These are phyloP conservation scores for Sarcophaga rosellei DNA, from an alignment of 2,888 invertebrate genomes.

Conservation along the genomic window DNA sequence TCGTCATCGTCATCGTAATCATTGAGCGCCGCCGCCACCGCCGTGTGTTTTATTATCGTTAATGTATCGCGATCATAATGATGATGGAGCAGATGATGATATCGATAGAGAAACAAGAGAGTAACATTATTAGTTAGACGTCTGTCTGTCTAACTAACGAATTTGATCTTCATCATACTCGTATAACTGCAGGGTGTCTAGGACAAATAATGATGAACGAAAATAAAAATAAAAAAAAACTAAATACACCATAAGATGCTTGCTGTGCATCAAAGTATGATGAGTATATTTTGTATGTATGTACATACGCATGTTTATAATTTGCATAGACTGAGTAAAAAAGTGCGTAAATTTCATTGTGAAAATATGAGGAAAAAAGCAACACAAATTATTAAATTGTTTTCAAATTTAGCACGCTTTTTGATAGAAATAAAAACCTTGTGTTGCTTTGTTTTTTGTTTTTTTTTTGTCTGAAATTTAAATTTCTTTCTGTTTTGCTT, in stretches of 20 bases:
- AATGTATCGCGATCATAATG: conserved; percentile 23
- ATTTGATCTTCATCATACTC: conserved; percentile 47
- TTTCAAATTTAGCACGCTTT: conserved; percentile 53
- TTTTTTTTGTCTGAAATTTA: conserved; percentile 1
- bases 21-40: conserved; percentile 60
- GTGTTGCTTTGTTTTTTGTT: conserved; percentile 39
- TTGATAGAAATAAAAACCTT: not conserved
- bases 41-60: conserved; percentile 13
- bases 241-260: too few relatives aligned
- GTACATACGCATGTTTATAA: not conserved
- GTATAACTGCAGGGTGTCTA: conserved; percentile 67
- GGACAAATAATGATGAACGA: conserved; percentile 44
- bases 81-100: conserved; percentile 54
- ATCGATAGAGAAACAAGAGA: conserved; percentile 1
- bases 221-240: not conserved
- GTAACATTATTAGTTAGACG: conserved; percentile 25
- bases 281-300: too few relatives aligned
- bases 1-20: not conserved
- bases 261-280: too few relatives aligned
- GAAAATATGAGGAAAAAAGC: not conserved
- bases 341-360: conserved; percentile 49
- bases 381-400: not conserved
- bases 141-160: conserved; percentile 39
- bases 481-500: conserved; percentile 39
- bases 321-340: not conserved